A percentile compares a stretch with the other conserved stretches of the same genome.
Evolutionary conservation across 2,888 invertebrate genomes (phyloP).

Genomic region (Apeira syringaria): DNA sequence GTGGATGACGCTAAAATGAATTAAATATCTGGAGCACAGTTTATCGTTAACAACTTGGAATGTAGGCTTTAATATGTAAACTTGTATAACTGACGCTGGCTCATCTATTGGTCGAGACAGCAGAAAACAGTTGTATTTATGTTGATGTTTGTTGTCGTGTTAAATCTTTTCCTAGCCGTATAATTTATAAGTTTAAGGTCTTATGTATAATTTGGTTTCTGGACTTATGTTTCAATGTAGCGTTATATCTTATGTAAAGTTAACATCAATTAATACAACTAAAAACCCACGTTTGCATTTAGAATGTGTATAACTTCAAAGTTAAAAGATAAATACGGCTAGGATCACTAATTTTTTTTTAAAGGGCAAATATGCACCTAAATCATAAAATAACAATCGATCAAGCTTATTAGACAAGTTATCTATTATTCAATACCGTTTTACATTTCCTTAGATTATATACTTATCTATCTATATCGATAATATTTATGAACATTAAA

Average conservation of each 20-base stretch:
- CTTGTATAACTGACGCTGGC: slow-evolving; percentile 7
- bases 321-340: too few relatives aligned
- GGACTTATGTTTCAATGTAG: too few relatives aligned
- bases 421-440: slow-evolving; percentile 2
- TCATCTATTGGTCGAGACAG: neutral
- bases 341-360: too few relatives aligned
- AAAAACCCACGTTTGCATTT: too few relatives aligned
- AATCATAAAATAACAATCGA: neutral
- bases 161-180: slow-evolving; percentile 14
- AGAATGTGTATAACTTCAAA: too few relatives aligned
- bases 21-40: slow-evolving; percentile 10
- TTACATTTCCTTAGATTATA: neutral
- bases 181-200: too few relatives aligned
- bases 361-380: neutral
- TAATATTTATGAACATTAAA: neutral
- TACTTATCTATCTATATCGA: neutral
- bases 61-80: slow-evolving; percentile 13
- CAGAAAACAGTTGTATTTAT: neutral
- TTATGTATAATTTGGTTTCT: too few relatives aligned
- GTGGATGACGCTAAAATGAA: slow-evolving; percentile 18
- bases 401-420: slow-evolving; percentile 1
- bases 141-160: too few relatives aligned
- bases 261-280: too few relatives aligned
- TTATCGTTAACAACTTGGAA: slow-evolving; percentile 4
- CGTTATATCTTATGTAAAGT: too few relatives aligned